These are phyloP conservation scores for Napeogenes sylphis DNA, from an alignment of 2,888 invertebrate genomes.

Conservation along the genomic window DNA sequence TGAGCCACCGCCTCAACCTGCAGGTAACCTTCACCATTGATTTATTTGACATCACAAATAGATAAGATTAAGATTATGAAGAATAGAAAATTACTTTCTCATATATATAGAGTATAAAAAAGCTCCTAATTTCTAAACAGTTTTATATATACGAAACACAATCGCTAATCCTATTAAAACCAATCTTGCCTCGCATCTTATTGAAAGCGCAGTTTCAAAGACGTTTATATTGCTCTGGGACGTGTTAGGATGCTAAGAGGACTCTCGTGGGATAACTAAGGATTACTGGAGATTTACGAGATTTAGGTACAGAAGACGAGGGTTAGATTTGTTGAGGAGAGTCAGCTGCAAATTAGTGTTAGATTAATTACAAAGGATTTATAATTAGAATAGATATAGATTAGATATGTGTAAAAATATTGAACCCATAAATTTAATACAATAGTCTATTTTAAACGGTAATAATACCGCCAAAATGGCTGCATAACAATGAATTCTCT, in stretches of 20 bases:
- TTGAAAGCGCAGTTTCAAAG: neutral
- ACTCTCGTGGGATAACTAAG: neutral
- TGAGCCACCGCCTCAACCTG: slow-evolving; percentile 54
- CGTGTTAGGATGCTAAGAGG: slow-evolving; percentile 1
- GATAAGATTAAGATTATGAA: neutral
- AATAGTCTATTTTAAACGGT: neutral
- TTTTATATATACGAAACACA: too few relatives aligned
- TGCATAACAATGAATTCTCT: neutral
- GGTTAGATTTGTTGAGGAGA: neutral
- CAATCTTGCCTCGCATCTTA: neutral
- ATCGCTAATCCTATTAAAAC: neutral
- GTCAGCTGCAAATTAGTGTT: too few relatives aligned
- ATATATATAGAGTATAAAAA: neutral
- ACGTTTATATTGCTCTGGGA: neutral
- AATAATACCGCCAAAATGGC: too few relatives aligned
- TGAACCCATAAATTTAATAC: neutral
- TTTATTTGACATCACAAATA: neutral
- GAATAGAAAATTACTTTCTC: neutral
- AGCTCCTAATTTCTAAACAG: too few relatives aligned
- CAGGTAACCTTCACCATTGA: slow-evolving; percentile 28
- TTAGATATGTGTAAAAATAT: neutral
- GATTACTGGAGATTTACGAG: neutral
- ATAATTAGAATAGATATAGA: too few relatives aligned
- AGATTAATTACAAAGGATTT: too few relatives aligned
- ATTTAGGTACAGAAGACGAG: neutral